Evolutionary conservation across 2,797 vertebrate genomes (phyloP), one percentile per base, ranked within the genome.

Genomic region (Cyclopterus lumpus): DNA sequence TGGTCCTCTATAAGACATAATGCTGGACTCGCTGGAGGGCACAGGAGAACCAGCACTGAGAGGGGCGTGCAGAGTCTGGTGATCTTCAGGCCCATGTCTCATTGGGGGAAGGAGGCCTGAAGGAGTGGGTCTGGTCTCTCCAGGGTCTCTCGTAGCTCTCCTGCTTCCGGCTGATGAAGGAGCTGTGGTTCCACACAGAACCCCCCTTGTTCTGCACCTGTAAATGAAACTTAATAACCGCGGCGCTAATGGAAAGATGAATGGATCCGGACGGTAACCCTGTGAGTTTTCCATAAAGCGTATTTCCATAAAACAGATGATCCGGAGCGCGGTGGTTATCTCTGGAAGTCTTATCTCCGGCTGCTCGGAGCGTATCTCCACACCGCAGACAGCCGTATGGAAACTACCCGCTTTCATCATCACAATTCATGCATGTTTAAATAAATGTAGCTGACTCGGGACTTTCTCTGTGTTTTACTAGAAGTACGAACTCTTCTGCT

Each of bases 351-450:
- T 88, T 86, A 91, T 88, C 88, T 8, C 8, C 67, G 44, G 75
- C 73, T 11, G 79, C n/a, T n/a, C n/a, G n/a, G n/a, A n/a, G n/a
- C n/a, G n/a, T 91, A 91, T 93, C 89, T 88, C 1, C 86, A 83
- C 75, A 44, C 71, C 84, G 67, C 91, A 92, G 86, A 86, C 80
- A 80, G 88, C 83, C 70, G 70, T 48, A 51, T 86, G 86, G 86
- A 84, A 88, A 86, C 89, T 78, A 89, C 67, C 75, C 84, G 73
- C 84, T 82, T 85, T 91, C 84, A 84, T 83, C 88, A 90, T 86
- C 88, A 89, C 81, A 85, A 90, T 91, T 89, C 86, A 88, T 88
- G 80, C 90, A 89, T 88, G 88, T 89, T 91, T 85, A 88, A 91
- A 80, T 85, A 77, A 88, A 83, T 80, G 80, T 82, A 73, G 85